Base-by-base conservation (phyloP, 1,140 invertebrate species). In the Pseudomyrmex flavicornis region DNA sequence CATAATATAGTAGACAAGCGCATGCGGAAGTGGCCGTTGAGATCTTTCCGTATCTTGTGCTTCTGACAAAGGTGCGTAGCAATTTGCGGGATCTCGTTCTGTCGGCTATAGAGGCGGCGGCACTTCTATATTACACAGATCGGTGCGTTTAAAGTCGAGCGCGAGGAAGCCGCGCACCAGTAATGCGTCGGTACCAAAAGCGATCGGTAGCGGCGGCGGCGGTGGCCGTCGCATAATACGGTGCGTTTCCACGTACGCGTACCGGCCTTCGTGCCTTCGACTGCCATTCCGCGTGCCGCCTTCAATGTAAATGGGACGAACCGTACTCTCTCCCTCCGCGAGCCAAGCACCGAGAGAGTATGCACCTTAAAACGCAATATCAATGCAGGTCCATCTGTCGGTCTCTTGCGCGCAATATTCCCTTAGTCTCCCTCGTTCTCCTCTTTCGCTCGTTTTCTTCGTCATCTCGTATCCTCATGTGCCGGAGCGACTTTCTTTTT, bases 231-330 rank as follows among this genome's bases (percentile, higher is more conserved):
- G 17, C 58, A 82, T 72, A 82, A 82, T 70, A 56, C 35, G 13
- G 9, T 22, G 20, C 79, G 17, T 75, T 62, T 63, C 44, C 70
- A 54, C 48, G 26, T 73, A 46, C 62, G 54, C 48, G 48, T 69
- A 35, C 62, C 86, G 86, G 83, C 76, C 87, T 89, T 87, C 88
- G 82, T 90, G 85, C 84, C 90, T 90, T 90, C 86, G 90, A 90
- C 87, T 90, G 90, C 90, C 89, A 91, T 90, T 90, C 84, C 90
- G 84, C 84, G 85, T 77, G 84, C 88, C 85, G 85, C 86, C 86
- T 89, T 88, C 83, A 83, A 91, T 90, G 89, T 90, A 88, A 90
- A 91, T 90, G 88, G 89, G 84, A 88, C 85, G 88, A 83, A 65
- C 84, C 85, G 83, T 68, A 86, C 82, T 82, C 84, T 80, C 69